phyloP scores from a whole-genome alignment of 2,797 vertebrate genomes.

The Menidia menidia region DNA sequence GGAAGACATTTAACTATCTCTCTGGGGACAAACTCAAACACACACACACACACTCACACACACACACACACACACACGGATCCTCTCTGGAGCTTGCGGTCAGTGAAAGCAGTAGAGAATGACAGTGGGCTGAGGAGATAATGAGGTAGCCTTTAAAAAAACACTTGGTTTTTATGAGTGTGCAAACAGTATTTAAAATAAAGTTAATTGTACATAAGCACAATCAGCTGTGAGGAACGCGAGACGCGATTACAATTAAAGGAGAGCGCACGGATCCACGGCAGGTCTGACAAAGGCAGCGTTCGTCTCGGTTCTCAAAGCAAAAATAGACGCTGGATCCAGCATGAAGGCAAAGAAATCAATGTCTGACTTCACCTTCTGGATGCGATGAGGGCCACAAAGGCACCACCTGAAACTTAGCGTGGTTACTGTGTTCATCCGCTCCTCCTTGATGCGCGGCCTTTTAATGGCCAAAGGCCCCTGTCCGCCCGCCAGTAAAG shows the following conservation, averaged over 20 bases:
- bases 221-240: constrained; percentile 73
- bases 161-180: constrained; percentile 74
- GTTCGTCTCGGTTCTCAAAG: not conserved
- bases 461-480: constrained; percentile 66
- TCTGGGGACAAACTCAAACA: constrained; percentile 11
- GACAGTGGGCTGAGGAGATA: constrained; percentile 78
- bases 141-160: constrained; percentile 73
- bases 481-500: constrained; percentile 81
- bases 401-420: not conserved
- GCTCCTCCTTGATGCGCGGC: constrained; percentile 43
- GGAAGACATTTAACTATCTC: constrained; percentile 37
- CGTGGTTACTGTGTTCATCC: constrained; percentile 63
- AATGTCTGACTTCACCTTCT: not conserved
- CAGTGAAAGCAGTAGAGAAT: constrained; percentile 62
- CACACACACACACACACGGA: constrained; percentile 21
- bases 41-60: constrained; percentile 5
- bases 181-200: constrained; percentile 73
- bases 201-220: constrained; percentile 77
- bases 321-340: not conserved
- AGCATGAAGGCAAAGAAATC: not conserved
- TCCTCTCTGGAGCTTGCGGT: constrained; percentile 39
- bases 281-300: constrained; percentile 11
- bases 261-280: constrained; percentile 37
- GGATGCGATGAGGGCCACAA: not conserved
- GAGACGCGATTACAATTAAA: constrained; percentile 58